Conservation (phyloP, 2,113 vertebrate genomes). For the Anthoscopus minutus region DNA sequence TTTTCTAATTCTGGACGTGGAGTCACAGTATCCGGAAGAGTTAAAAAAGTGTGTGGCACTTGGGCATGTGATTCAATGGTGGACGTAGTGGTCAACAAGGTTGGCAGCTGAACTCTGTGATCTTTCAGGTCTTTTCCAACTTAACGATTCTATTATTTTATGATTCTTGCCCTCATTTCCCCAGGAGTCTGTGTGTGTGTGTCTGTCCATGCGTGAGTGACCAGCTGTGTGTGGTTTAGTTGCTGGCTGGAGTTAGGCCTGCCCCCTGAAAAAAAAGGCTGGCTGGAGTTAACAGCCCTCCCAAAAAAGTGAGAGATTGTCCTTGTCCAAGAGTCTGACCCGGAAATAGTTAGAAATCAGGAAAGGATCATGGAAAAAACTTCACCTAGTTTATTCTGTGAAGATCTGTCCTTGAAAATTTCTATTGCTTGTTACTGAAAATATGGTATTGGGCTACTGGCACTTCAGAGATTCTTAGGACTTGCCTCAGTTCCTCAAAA, state of each 20-base stretch:
- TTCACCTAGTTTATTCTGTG: not conserved
- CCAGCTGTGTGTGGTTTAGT: not conserved
- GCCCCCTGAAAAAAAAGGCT: fast-evolving
- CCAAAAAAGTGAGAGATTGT: not conserved
- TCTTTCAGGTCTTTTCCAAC: not conserved
- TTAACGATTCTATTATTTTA: not conserved
- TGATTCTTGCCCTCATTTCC: not conserved
- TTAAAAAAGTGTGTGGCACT: not conserved
- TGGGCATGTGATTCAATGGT: not conserved
- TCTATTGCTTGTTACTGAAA: not conserved
- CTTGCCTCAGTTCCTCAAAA: not conserved
- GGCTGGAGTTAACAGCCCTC: fast-evolving
- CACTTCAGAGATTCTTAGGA: not conserved
- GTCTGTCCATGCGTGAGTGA: not conserved
- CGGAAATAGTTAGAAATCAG: not conserved
- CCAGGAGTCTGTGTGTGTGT: not conserved
- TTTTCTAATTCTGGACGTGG: not conserved
- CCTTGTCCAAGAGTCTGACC: not conserved
- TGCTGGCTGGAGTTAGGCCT: not conserved
- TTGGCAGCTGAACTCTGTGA: fast-evolving
- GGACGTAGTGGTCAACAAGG: not conserved
- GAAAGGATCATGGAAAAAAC: not conserved
- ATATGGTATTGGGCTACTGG: not conserved
- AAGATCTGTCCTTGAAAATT: not conserved
- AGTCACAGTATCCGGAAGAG: not conserved